phyloP scores from a whole-genome alignment of 2,113 vertebrate genomes.

The Chauna torquata region DNA sequence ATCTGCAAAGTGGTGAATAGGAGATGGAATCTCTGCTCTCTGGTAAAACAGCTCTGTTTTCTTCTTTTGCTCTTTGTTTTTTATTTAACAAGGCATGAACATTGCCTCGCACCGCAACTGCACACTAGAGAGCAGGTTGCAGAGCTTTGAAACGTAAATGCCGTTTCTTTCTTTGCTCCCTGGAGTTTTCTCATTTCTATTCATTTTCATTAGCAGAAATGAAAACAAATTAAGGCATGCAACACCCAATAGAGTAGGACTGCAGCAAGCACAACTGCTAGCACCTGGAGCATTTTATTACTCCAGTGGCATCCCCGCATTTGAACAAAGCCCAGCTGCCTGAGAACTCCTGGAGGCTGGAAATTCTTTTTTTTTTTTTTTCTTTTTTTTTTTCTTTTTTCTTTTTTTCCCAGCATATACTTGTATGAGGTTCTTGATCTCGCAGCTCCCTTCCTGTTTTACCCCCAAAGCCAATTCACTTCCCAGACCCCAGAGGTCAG shows the following conservation, averaged over 20 bases:
- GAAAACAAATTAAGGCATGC: slow-evolving; percentile 60
- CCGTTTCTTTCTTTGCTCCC: slow-evolving; percentile 12
- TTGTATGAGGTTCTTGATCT: not conserved
- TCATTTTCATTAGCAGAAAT: slow-evolving; percentile 73
- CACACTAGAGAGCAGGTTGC: not conserved
- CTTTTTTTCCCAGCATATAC: not conserved
- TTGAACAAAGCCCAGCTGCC: not conserved
- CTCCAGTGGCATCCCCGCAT: not conserved
- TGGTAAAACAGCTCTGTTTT: slow-evolving; percentile 28
- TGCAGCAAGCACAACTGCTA: slow-evolving; percentile 1
- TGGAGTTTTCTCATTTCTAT: slow-evolving; percentile 46
- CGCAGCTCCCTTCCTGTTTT: not conserved
- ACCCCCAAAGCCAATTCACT: not conserved
- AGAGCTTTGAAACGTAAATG: slow-evolving; percentile 33
- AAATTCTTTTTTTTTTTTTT: not conserved
- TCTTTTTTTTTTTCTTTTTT: not conserved
- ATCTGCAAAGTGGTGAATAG: not conserved
- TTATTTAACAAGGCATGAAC: slow-evolving; percentile 60
- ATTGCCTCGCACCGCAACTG: not conserved
- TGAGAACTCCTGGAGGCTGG: not conserved
- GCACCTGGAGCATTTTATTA: not conserved
- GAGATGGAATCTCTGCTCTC: not conserved
- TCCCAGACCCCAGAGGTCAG: not conserved
- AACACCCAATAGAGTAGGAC: slow-evolving; percentile 4
- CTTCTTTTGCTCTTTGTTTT: slow-evolving; percentile 7